Conservation (phyloP, 2,113 vertebrate species). For the Neolamprologus sp. region DNA sequence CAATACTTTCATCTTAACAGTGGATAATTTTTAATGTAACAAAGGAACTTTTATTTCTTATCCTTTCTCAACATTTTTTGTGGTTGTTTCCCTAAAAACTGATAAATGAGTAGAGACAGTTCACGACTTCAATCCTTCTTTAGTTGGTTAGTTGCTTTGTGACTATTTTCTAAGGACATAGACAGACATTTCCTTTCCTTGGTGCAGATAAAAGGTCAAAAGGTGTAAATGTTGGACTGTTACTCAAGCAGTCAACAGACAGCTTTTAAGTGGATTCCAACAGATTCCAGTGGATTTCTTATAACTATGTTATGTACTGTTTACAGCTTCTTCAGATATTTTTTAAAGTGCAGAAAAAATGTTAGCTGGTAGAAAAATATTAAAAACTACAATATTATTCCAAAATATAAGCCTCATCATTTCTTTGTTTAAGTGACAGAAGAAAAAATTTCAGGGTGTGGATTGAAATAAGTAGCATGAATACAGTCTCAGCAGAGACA, state of each 20-base stretch:
- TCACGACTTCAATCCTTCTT: neutral
- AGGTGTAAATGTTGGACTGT: neutral
- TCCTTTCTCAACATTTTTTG: neutral
- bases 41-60: neutral
- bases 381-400: neutral
- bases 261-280: neutral
- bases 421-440: neutral
- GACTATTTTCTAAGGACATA: neutral
- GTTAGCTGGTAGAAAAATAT: neutral
- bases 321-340: neutral
- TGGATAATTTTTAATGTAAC: neutral
- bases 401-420: neutral
- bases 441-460: neutral
- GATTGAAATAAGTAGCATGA: neutral
- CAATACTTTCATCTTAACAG: neutral
- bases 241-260: neutral
- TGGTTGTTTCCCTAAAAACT: neutral
- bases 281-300: neutral
- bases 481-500: neutral
- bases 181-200: neutral
- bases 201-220: neutral
- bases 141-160: neutral
- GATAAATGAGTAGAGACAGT: neutral
- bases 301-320: neutral
- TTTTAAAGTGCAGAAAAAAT: neutral